Evolutionary conservation across 1,140 invertebrate genomes (phyloP).

Genomic region (Teleopsis dalmanni): DNA sequence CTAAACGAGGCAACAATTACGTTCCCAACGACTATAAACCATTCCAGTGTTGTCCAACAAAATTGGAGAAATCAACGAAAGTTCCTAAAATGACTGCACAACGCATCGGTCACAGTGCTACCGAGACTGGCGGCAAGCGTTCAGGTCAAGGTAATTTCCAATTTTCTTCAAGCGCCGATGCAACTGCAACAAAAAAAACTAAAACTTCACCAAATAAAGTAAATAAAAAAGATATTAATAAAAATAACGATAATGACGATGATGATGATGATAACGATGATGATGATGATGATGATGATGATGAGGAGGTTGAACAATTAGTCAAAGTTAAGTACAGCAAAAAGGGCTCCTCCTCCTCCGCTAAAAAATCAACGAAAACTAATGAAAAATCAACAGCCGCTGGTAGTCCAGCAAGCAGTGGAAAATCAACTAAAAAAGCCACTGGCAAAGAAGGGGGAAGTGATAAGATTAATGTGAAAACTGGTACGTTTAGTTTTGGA

Average conservation of each 20-base stretch:
- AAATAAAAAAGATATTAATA: conserved; percentile 4
- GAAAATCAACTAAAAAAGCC: conserved; percentile 17
- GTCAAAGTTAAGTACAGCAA: conserved; percentile 38
- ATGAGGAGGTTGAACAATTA: conserved; percentile 27
- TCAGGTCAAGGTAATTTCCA: conserved; percentile 23
- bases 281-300: conserved; percentile 24
- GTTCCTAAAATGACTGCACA: conserved; percentile 45
- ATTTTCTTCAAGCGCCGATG: conserved; percentile 15
- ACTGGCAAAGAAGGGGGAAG: conserved; percentile 11
- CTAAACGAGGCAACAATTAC: conserved; percentile 60
- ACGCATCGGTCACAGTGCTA: conserved; percentile 34
- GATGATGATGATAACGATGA: conserved; percentile 18
- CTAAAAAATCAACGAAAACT: conserved; percentile 6
- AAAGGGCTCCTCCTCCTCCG: background rate
- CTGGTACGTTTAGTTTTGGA: conserved; percentile 73
- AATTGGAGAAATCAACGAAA: conserved; percentile 53
- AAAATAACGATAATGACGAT: conserved; percentile 12
- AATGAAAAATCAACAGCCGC: conserved; percentile 2
- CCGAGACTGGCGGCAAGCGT: conserved; percentile 22
- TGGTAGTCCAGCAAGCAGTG: conserved; percentile 1
- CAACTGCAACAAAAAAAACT: conserved; percentile 3
- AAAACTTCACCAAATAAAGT: conserved; percentile 2
- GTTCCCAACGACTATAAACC: conserved; percentile 74
- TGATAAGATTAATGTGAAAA: conserved; percentile 47
- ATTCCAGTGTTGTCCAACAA: conserved; percentile 83